Evolutionary conservation across 2,797 vertebrate species (phyloP).

Genomic region (Hippocampus kuda): DNA sequence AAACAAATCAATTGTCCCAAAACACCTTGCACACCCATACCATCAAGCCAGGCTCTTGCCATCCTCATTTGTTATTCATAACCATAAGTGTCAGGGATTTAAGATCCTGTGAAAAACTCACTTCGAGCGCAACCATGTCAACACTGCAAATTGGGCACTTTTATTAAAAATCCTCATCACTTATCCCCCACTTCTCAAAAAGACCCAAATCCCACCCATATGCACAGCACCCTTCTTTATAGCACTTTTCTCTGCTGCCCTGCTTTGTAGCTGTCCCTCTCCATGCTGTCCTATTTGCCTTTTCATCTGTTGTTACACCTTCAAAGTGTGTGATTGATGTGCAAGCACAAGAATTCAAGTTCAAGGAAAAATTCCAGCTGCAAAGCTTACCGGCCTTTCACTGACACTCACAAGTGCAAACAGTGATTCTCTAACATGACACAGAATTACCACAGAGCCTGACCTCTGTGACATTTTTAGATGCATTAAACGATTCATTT

Average conservation of each 20-base stretch:
- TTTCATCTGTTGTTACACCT: constrained; percentile 12
- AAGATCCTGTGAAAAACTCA: background rate
- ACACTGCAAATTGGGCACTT: background rate
- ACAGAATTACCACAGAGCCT: constrained; percentile 51
- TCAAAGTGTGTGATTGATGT: constrained; percentile 21
- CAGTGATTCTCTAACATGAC: constrained; percentile 27
- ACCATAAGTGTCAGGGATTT: background rate
- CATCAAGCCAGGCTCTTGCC: background rate
- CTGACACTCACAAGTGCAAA: constrained; percentile 29
- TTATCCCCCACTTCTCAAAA: background rate
- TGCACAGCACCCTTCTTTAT: background rate
- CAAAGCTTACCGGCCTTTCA: constrained; percentile 13
- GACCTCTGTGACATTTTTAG: constrained; percentile 44
- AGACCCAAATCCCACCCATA: background rate
- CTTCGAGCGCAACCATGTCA: background rate
- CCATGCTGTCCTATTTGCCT: constrained; percentile 14
- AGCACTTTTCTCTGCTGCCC: constrained; percentile 8
- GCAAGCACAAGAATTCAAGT: constrained; percentile 14
- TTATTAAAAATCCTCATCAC: background rate
- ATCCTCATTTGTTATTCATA: constrained; percentile 15
- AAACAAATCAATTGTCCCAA: constrained; percentile 45
- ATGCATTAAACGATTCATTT: constrained; percentile 61
- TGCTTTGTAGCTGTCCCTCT: constrained; percentile 3
- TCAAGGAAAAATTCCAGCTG: constrained; percentile 40
- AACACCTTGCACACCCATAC: constrained; percentile 23